A percentile compares a stretch with the other conserved stretches of the same genome.
Evolutionary conservation across 2,113 vertebrate species (phyloP).

Genomic region (Entomyzon cyanotis): DNA sequence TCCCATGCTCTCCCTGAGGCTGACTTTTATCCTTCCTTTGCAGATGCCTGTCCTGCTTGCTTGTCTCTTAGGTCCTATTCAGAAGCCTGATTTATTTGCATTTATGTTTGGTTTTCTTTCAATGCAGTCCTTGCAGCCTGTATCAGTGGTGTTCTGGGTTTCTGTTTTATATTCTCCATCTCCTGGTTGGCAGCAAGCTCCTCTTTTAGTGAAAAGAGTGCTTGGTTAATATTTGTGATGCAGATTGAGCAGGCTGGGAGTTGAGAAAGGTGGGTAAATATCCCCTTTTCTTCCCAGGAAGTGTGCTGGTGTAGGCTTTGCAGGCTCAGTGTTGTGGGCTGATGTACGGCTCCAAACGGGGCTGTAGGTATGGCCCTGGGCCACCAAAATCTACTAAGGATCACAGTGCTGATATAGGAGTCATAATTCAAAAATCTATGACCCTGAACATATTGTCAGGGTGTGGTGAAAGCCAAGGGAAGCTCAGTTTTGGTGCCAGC

Average conservation of each 20-base stretch:
- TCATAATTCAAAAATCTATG: background rate
- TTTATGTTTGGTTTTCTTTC: background rate
- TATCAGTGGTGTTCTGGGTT: background rate
- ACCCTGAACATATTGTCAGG: background rate
- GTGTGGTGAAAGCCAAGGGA: background rate
- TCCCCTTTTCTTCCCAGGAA: background rate
- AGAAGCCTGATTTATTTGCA: background rate
- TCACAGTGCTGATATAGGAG: fast-evolving
- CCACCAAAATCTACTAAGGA: background rate
- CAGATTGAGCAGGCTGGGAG: background rate
- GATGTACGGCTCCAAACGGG: background rate
- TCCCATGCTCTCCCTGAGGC: background rate
- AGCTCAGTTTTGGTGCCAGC: background rate
- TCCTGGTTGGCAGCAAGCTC: background rate
- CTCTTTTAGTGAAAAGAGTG: background rate
- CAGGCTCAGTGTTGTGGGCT: background rate
- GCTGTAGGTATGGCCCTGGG: background rate
- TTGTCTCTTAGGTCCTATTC: background rate
- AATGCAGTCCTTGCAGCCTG: background rate
- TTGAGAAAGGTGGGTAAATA: background rate
- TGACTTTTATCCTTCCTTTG: background rate
- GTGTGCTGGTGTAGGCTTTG: background rate
- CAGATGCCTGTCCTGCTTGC: background rate
- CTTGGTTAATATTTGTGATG: background rate
- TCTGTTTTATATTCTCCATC: background rate